Evolutionary conservation across 2,797 vertebrate species (phyloP), one percentile per base, ranked within the genome.

Genomic region (Enteromius viviparus): DNA sequence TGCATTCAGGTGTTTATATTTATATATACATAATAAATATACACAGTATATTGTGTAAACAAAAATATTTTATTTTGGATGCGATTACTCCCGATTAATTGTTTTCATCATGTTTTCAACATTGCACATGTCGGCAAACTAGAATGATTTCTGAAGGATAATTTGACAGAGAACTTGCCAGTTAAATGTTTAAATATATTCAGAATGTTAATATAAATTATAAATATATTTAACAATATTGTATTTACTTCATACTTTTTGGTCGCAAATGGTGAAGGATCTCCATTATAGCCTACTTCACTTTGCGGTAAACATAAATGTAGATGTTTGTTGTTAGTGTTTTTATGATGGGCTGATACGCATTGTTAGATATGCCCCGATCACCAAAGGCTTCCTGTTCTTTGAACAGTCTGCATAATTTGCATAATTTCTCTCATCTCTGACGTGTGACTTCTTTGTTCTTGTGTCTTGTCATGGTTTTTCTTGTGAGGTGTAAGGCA

Each of bases 341-440:
- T 42, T 29, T 60, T 76, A 64, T 47, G 23, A 42, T 17, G 9
- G 53, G 34, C 3, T 32, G 68, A 72, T 75, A 65, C 8, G 9
- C 37, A 26, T 42, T 64, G 3, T 71, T 11, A 60, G 69, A 32
- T 42, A 75, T 19, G 47, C 19, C 76, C 29, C 26, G 68, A 86
- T 81, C 70, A 85, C 77, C 86, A 85, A 47, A 83, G 77, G 78
- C 83, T 88, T 88, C 84, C 85, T 83, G 84, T 81, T 21, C 75
- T 83, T 86, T 81, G 69, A 86, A 83, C n/a, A 70, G 55, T 86
- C 51, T 26, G 75, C 37, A 17, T 76, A 53, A 77, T 77, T 9
- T 81, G 76, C 68, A 40, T 84, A 49, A 76, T 76, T 78, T 37
- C 40, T 62, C 72, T 76, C 74, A 49, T 80, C 64, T 81, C 49